Evolutionary conservation across 2,888 invertebrate genomes (phyloP).

Genomic region (Hypolimnas misippus): DNA sequence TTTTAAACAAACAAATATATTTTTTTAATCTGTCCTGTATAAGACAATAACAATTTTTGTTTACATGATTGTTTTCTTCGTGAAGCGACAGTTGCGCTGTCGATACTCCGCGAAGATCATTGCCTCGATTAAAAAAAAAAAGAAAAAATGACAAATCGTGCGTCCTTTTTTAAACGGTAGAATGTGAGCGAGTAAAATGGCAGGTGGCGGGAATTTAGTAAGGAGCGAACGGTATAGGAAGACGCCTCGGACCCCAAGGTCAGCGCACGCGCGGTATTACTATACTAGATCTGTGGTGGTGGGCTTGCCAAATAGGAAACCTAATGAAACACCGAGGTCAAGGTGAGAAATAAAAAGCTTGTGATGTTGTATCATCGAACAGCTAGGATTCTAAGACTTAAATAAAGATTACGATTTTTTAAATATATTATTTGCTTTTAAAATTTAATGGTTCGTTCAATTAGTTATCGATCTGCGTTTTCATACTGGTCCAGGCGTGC

Average conservation of each 20-base stretch:
- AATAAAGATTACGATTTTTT: no score
- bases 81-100: slow-evolving; percentile 54
- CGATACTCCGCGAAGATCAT: slow-evolving; percentile 50
- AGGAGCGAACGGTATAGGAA: slow-evolving; percentile 65
- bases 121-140: slow-evolving; percentile 34
- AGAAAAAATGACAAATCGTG: slow-evolving; percentile 44
- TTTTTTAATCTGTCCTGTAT: slow-evolving; percentile 49
- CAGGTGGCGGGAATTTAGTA: slow-evolving; percentile 59
- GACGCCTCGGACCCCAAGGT: slow-evolving; percentile 58
- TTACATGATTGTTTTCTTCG: slow-evolving; percentile 72
- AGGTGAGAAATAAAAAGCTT: slow-evolving; percentile 60
- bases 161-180: slow-evolving; percentile 19
- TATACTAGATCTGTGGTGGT: slow-evolving; percentile 66
- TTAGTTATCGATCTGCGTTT: no score
- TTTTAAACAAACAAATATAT: no score
- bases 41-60: slow-evolving; percentile 70
- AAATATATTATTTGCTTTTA: no score
- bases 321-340: slow-evolving; percentile 44
- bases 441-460: neutral
- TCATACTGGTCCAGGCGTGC: no score
- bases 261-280: slow-evolving; percentile 66
- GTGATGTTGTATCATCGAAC: no score
- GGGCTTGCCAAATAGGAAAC: slow-evolving; percentile 52
- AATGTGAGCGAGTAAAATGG: slow-evolving; percentile 64
- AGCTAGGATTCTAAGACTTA: no score